phyloP scores from a whole-genome alignment of 2,888 invertebrate genomes.

The Melanotus villosus region DNA sequence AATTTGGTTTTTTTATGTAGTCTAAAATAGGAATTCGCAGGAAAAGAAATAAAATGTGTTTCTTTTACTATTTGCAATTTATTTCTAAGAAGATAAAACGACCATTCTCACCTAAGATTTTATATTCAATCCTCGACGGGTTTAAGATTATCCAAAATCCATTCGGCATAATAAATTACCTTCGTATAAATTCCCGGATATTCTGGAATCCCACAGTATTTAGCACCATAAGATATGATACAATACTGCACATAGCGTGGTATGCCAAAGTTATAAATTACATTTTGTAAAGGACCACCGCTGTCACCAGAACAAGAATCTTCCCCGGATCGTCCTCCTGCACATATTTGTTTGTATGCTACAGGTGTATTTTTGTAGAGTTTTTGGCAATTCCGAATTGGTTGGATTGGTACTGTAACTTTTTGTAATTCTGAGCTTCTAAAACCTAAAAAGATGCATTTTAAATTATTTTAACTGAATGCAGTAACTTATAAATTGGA shows the following conservation, averaged over 20 bases:
- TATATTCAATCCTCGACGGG: no score
- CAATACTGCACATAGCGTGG: conserved; percentile 71
- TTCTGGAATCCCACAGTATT: conserved; percentile 65
- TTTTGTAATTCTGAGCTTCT: conserved; percentile 65
- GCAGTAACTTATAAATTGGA: no score
- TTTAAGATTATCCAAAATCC: conserved; percentile 72
- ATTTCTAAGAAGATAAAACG: no score
- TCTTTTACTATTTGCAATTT: no score
- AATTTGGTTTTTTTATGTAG: no score
- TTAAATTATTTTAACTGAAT: no score
- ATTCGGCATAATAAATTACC: conserved; percentile 73
- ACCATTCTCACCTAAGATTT: no score
- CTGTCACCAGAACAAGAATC: conserved; percentile 80
- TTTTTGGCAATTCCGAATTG: conserved; percentile 60
- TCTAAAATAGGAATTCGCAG: no score
- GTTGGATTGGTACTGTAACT: conserved; percentile 66
- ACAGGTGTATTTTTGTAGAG: conserved; percentile 57
- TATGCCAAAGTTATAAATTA: neutral
- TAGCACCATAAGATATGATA: conserved; percentile 69
- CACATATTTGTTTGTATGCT: conserved; percentile 72
- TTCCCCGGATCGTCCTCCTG: conserved; percentile 72
- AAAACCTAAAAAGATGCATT: conserved; percentile 57
- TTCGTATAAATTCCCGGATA: conserved; percentile 80
- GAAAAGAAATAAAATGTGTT: no score
- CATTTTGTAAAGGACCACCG: conserved; percentile 75